Evolutionary conservation across 2,888 invertebrate species (phyloP), one percentile per base, ranked within the genome.

Genomic region (Drosophila gaucha): DNA sequence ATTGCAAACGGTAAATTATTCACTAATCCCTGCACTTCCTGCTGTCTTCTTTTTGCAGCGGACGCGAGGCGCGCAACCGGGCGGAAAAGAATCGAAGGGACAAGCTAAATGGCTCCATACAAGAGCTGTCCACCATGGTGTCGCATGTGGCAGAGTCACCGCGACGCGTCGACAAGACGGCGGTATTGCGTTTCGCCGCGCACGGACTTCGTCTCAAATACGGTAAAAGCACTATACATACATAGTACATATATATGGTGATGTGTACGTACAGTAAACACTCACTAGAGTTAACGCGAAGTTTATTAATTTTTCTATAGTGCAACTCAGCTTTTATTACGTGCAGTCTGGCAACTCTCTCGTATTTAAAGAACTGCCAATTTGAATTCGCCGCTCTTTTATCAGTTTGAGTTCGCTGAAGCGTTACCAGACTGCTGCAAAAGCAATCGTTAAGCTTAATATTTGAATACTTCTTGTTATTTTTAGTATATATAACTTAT

Each of bases 41-140:
- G 22, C 31, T 56, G 28, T 58, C 31, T 30, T 6, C 16, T 28
- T 28, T 18, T 63, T 93, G 38, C 92, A 95, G 95, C 89, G 95
- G 95, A 68, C 94, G 97, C 62, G 95, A 96, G 89, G 94, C 96
- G 82, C 94, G 98, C 67, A 98, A 98, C 90, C 94, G 95, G 89
- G 97, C 97, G 9, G 98, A 98, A 91, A 98, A 98, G 92, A 95
- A 96, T 91, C 94, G 98, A 31, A 94, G 98, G 59, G 97, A 97
- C 91, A 96, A 96, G 90, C 94, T 98, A 80, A 98, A 98, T 92
- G 94, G 94, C 28, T 96, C 95, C 90, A 97, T 98, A 84, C 94
- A 94, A 62, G 95, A 96, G 90, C 94, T 98, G 91, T 96, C 96
- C 71, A 93, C 94, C 43, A 93, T 97, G 87, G 95, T 98, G 74